Percentiles rank a stretch among this genome's conserved stretches.
phyloP scores from a whole-genome alignment of 2,113 vertebrate species.

The Motacilla alba region DNA sequence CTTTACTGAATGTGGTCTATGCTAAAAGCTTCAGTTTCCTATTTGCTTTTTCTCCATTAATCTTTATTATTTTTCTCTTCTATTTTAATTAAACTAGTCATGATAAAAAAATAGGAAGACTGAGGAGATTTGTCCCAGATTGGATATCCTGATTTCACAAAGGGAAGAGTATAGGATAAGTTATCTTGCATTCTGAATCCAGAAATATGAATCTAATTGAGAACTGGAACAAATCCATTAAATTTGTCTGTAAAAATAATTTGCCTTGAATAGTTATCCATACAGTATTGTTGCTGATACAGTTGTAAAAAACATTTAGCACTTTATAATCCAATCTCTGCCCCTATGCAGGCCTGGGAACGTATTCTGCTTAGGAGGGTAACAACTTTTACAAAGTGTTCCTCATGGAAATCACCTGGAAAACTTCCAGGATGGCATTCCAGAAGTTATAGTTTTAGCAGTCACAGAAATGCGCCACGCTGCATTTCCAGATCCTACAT shows the following conservation, averaged over 20 bases:
- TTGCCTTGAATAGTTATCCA: constrained; percentile 78
- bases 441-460: constrained; percentile 82
- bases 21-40: background rate
- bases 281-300: constrained; percentile 76
- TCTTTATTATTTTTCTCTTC: background rate
- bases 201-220: constrained; percentile 77
- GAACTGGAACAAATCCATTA: constrained; percentile 72
- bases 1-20: background rate
- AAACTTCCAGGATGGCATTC: constrained; percentile 78
- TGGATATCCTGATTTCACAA: constrained; percentile 36
- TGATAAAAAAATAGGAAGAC: background rate
- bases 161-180: constrained; percentile 21
- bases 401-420: constrained; percentile 82
- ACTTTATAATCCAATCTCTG: constrained; percentile 82
- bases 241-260: constrained; percentile 81
- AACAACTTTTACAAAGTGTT: constrained; percentile 82
- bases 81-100: background rate
- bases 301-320: constrained; percentile 83
- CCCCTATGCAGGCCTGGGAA: constrained; percentile 74
- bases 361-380: constrained; percentile 71
- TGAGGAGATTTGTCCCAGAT: constrained; percentile 21
- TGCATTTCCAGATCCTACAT: constrained; percentile 52
- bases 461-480: constrained; percentile 49
- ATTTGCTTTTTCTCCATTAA: background rate
- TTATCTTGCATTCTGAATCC: constrained; percentile 65